A percentile compares a stretch with the other conserved stretches of the same genome.
Evolutionary conservation across 1,140 invertebrate species (phyloP).

Genomic region (Zaprionus capensis): DNA sequence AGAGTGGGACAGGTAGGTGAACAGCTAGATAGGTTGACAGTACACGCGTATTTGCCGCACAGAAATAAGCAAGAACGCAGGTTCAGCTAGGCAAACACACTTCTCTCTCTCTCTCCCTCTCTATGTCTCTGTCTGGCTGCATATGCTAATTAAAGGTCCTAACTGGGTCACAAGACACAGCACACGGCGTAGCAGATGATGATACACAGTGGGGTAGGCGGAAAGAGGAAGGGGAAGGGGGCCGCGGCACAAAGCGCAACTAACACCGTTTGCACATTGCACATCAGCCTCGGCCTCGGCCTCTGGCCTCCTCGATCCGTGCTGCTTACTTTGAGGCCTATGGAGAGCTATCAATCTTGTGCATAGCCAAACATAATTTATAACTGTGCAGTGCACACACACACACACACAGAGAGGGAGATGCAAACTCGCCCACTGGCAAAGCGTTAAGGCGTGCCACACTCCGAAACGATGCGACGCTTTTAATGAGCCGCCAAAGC

Average conservation of each 20-base stretch:
- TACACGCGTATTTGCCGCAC: constrained; percentile 21
- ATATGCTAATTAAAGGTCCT: constrained; percentile 75
- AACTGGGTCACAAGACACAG: constrained; percentile 70
- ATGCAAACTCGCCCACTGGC: constrained; percentile 22
- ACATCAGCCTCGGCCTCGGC: not conserved
- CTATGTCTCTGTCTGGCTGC: not conserved
- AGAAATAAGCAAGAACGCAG: constrained; percentile 42
- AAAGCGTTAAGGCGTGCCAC: constrained; percentile 52
- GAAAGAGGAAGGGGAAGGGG: not conserved
- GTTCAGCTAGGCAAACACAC: constrained; percentile 27
- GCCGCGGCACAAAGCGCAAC: constrained; percentile 31
- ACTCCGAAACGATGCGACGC: constrained; percentile 46
- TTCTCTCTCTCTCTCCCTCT: not conserved
- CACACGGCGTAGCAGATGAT: constrained; percentile 8
- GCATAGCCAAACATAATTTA: constrained; percentile 78
- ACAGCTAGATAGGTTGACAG: not conserved
- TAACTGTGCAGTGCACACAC: constrained; percentile 46
- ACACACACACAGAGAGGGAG: constrained; percentile 5
- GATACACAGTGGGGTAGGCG: constrained; percentile 42
- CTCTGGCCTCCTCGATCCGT: not conserved
- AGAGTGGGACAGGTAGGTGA: not conserved
- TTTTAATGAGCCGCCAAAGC: constrained; percentile 82
- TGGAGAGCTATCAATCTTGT: constrained; percentile 78
- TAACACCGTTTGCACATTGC: constrained; percentile 57
- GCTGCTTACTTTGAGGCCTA: constrained; percentile 33